Base-by-base conservation (phyloP, 2,888 invertebrate species). In the Melieria picta region DNA sequence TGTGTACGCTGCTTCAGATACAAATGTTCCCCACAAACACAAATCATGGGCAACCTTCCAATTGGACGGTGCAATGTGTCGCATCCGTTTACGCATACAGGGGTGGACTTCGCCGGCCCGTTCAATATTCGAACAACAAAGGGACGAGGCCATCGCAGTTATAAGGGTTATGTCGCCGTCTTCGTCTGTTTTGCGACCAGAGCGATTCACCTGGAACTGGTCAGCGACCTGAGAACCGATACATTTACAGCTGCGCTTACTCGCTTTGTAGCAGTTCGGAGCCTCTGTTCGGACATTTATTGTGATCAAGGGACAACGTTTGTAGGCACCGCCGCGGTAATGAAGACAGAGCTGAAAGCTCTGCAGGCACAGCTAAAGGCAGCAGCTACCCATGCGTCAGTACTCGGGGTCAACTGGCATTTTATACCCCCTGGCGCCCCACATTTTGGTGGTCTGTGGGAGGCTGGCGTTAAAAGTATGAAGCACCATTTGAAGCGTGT, bases 161-260 rank as follows among this genome's bases (percentile, higher is more conserved):
- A 71, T 45, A 72, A 75, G 30, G 69, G 73, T 6, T 76, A 66
- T n/a, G 71, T n/a, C n/a, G n/a, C n/a, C n/a, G n/a, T 71, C 30
- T 75, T 75, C 46, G 69, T 77, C 7, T 76, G 72, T 50, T 45
- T 71, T 45, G 63, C 64, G 13, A 71, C 71, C 1, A 62, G 67
- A 55, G 55, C 55, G 55, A 6, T 55, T 13, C 56, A 57, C 42
- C 42, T 57, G 56, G 56, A 57, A 57, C 55, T 55, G 11, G 55
- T 7, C 13, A 55, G 55, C 42, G 16, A 57, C 9, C 16, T 57
- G 16, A 57, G 30, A 7, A 57, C 56, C 56, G 16, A 57, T n/a
- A 10, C 16, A 57, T 57, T 57, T 57, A 13, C 42, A 30, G 56
- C 16, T 57, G 16, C 56, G 7, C 30, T 48, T 3, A 47, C 30